Conservation (phyloP, 1,140 invertebrate species). For the Tigriopus japonicus region DNA sequence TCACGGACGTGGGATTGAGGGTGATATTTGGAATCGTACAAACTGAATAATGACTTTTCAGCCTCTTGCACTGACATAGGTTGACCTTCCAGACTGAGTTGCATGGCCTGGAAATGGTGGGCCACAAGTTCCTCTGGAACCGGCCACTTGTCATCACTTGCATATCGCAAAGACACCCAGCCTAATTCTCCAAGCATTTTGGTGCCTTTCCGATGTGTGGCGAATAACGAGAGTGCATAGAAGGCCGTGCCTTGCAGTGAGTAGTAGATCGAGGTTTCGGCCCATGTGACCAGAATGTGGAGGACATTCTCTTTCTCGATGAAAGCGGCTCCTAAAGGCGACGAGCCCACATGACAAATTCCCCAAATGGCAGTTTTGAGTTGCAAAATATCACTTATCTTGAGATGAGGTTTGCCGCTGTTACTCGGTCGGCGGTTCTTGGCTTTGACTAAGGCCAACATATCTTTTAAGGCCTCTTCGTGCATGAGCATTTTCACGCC, state of each 20-base stretch:
- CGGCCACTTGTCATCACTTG: slow-evolving; percentile 62
- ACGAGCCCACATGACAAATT: slow-evolving; percentile 58
- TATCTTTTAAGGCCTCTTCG: slow-evolving; percentile 21
- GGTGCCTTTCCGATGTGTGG: slow-evolving; percentile 56
- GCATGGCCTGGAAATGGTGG: background rate
- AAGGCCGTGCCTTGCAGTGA: slow-evolving; percentile 71
- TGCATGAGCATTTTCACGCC: slow-evolving; percentile 45
- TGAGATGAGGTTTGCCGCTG: background rate
- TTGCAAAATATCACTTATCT: slow-evolving; percentile 15
- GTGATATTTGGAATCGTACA: no score
- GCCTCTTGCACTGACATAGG: no score
- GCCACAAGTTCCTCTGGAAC: slow-evolving; percentile 38
- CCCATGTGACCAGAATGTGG: slow-evolving; percentile 42
- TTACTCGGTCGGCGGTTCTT: background rate
- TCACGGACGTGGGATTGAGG: no score
- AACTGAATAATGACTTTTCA: no score
- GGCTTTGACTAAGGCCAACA: slow-evolving; percentile 17
- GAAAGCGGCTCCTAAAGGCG: slow-evolving; percentile 46
- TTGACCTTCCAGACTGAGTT: no score
- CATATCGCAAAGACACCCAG: slow-evolving; percentile 63
- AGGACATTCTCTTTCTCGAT: slow-evolving; percentile 41
- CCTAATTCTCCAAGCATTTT: slow-evolving; percentile 34
- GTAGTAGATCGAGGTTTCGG: slow-evolving; percentile 55
- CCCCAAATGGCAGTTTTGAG: slow-evolving; percentile 80
- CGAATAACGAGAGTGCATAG: slow-evolving; percentile 62